Evolutionary conservation across 2,113 vertebrate genomes (phyloP).

Genomic region (Murina feae): DNA sequence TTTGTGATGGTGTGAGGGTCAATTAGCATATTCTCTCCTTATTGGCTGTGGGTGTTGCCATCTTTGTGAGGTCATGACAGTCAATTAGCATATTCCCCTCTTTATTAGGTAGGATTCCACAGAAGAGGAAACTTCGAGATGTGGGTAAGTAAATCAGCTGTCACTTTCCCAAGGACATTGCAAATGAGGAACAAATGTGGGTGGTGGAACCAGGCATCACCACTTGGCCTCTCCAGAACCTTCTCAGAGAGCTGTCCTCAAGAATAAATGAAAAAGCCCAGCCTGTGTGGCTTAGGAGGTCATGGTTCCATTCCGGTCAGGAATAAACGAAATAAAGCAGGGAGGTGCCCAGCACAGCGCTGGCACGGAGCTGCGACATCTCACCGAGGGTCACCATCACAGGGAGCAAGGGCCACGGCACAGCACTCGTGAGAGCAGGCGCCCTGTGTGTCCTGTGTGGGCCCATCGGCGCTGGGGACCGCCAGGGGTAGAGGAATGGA

Average conservation of each 20-base stretch:
- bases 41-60: too few relatives aligned
- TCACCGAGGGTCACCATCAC: fast-evolving
- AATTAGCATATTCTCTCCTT: too few relatives aligned
- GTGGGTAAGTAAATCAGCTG: neutral
- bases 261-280: neutral
- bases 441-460: neutral
- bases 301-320: too few relatives aligned
- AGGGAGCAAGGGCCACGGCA: neutral
- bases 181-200: neutral
- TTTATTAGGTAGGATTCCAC: too few relatives aligned
- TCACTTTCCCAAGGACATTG: neutral
- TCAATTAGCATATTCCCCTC: too few relatives aligned
- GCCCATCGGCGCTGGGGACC: fast-evolving
- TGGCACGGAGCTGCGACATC: neutral
- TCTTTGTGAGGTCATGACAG: too few relatives aligned
- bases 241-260: neutral
- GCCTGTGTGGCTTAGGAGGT: too few relatives aligned
- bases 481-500: neutral
- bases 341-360: neutral
- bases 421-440: neutral
- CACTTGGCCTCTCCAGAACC: neutral
- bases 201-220: neutral
- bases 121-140: neutral
- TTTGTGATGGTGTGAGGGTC: too few relatives aligned
- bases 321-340: neutral